A percentile compares a stretch with the other conserved stretches of the same genome.
These are phyloP conservation scores for Altica lythri DNA, from an alignment of 2,888 invertebrate genomes.

Conservation along the genomic window DNA sequence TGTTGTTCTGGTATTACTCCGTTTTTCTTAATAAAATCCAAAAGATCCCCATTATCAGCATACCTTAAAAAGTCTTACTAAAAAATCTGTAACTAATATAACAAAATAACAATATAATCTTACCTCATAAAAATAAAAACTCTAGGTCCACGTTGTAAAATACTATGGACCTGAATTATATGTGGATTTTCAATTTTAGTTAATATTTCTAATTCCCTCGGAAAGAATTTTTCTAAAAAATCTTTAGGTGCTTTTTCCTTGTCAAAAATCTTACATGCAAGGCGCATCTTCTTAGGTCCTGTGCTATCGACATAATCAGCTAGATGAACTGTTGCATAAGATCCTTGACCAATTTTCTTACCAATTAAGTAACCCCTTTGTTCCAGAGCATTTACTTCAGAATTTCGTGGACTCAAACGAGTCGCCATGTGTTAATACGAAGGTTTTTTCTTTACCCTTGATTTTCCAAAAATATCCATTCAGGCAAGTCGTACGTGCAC, in stretches of 20 bases:
- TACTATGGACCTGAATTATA: slow-evolving; percentile 87
- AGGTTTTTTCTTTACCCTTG: slow-evolving; percentile 35
- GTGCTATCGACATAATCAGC: slow-evolving; percentile 79
- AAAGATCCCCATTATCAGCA: slow-evolving; percentile 87
- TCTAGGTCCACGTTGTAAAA: slow-evolving; percentile 78
- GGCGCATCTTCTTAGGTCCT: slow-evolving; percentile 72
- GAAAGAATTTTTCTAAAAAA: slow-evolving; percentile 91
- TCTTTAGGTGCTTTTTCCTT: slow-evolving; percentile 86
- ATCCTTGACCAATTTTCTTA: slow-evolving; percentile 88
- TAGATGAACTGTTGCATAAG: slow-evolving; percentile 87
- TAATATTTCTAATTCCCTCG: slow-evolving; percentile 88
- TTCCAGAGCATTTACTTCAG: slow-evolving; percentile 83
- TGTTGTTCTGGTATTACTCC: slow-evolving; percentile 80
- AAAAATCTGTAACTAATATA: too few species aligned
- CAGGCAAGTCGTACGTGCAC: slow-evolving; percentile 35
- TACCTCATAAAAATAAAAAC: slow-evolving; percentile 88
- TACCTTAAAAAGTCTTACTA: slow-evolving; percentile 54
- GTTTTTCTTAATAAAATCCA: slow-evolving; percentile 80
- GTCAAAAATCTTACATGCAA: slow-evolving; percentile 91
- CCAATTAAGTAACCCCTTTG: slow-evolving; percentile 79
- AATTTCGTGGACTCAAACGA: slow-evolving; percentile 75
- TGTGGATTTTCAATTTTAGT: slow-evolving; percentile 89
- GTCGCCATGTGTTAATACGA: slow-evolving; percentile 63
- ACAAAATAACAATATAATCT: slow-evolving; percentile 8
- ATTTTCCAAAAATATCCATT: slow-evolving; percentile 41